Percentiles rank a stretch among this genome's conserved stretches.
These are phyloP conservation scores for Hapalemur alaotrensis DNA, from an alignment of 2,797 vertebrate species.

Conservation along the genomic window DNA sequence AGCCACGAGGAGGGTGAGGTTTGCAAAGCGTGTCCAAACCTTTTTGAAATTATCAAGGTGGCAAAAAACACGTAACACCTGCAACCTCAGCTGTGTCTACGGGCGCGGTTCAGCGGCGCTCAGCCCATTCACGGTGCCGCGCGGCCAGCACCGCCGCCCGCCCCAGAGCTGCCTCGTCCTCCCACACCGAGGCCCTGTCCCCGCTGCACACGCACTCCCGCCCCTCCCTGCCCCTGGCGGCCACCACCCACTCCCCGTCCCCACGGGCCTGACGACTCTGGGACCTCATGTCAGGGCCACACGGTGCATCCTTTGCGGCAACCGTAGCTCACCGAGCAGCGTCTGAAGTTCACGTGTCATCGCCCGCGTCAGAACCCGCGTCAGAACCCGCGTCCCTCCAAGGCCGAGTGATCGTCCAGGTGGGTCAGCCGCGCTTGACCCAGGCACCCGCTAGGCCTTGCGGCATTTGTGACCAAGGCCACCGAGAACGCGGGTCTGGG, in stretches of 20 bases:
- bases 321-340: not conserved
- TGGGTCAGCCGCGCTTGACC: fast-evolving
- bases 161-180: not conserved
- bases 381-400: not conserved
- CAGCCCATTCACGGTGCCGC: fast-evolving
- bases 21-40: not conserved
- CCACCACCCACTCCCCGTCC: not conserved
- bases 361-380: no score
- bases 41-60: no score
- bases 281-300: not conserved
- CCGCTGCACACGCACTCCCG: not conserved
- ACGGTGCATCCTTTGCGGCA: no score
- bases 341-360: no score
- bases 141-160: not conserved
- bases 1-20: not conserved
- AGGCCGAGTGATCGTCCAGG: fast-evolving
- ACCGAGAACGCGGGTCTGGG: no score
- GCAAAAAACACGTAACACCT: no score
- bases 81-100: fast-evolving
- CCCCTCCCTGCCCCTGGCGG: not conserved
- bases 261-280: not conserved
- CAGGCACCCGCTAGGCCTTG: not conserved
- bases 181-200: not conserved
- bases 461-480: no score
- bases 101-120: not conserved